These are phyloP conservation scores for Diacarnus erythraeanus DNA, from an alignment of 37 sponge, comb jelly and placozoan species.

Conservation along the genomic window DNA sequence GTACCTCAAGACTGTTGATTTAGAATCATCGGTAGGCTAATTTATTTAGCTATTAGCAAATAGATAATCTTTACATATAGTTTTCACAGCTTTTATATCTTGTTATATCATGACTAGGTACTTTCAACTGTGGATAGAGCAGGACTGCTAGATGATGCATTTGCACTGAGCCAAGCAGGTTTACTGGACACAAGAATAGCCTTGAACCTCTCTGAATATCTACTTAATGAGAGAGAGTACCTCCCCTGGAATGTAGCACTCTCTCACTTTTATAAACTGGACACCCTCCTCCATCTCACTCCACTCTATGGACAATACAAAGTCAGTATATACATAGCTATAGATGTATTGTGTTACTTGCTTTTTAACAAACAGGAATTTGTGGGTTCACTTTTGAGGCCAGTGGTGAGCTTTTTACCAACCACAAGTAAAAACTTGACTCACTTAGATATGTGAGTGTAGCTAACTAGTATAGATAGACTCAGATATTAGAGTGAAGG, in stretches of 20 bases:
- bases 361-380: conserved; percentile 12
- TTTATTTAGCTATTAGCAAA: neutral
- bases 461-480: neutral
- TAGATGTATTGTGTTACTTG: neutral
- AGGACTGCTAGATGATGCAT: conserved; percentile 86
- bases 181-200: conserved; percentile 38
- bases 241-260: conserved; percentile 70
- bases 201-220: conserved; percentile 49
- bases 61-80: neutral
- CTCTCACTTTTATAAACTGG: conserved; percentile 30
- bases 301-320: conserved; percentile 57
- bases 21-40: neutral
- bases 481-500: neutral
- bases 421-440: conserved; percentile 5
- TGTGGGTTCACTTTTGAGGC: neutral
- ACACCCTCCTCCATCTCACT: conserved; percentile 24
- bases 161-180: conserved; percentile 72
- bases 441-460: conserved; percentile 42
- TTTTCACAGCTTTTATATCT: neutral
- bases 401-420: neutral
- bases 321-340: conserved; percentile 22
- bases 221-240: conserved; percentile 62
- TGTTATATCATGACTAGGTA: conserved; percentile 12
- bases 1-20: conserved; percentile 29
- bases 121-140: conserved; percentile 64